Evolutionary conservation across 1,140 invertebrate genomes (phyloP), one percentile per base, ranked within the genome.

Genomic region (Ceratoteleas bidentatus): DNA sequence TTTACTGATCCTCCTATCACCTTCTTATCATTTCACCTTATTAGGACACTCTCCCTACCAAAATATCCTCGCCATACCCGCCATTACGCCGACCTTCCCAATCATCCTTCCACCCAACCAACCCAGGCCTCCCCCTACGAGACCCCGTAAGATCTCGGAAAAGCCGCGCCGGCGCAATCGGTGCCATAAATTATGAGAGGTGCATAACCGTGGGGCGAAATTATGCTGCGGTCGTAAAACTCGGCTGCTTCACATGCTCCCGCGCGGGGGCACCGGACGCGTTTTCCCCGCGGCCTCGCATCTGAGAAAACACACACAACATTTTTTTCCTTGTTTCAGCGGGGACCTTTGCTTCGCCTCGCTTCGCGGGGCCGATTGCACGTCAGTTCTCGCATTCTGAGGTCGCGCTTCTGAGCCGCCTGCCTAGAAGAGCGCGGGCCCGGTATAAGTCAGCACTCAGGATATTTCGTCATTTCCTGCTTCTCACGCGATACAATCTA

Each of bases 401-500:
- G 87, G 87, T 89, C 86, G 86, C 85, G 85, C 86, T 82, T 65
- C 58, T 76, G 82, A 85, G 84, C 85, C 81, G 81, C 68, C 81
- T 60, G 85, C 83, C 81, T 81, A 85, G 83, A 81, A 84, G 79
- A 66, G 65, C 75, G 65, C 82, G 86, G 85, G 72, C 76, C 85
- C 85, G 84, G 84, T 88, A 89, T 90, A 91, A 91, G 89, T 91
- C 88, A 87, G 90, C 87, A 89, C 89, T 90, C 90, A 91, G 90
- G 90, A 91, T 91, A 91, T 91, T 91, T 91, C 90, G 90, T 91
- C 90, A 91, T 91, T 91, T 91, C 90, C 90, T 91, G 90, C 89
- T 91, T 91, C 90, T 91, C 90, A 91, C 90, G 90, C 90, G 90
- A 91, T 91, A 91, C 90, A 91, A 91, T 91, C 90, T 91, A 91